phyloP scores from a whole-genome alignment of 2,113 vertebrate species.

The Furnarius figulus region DNA sequence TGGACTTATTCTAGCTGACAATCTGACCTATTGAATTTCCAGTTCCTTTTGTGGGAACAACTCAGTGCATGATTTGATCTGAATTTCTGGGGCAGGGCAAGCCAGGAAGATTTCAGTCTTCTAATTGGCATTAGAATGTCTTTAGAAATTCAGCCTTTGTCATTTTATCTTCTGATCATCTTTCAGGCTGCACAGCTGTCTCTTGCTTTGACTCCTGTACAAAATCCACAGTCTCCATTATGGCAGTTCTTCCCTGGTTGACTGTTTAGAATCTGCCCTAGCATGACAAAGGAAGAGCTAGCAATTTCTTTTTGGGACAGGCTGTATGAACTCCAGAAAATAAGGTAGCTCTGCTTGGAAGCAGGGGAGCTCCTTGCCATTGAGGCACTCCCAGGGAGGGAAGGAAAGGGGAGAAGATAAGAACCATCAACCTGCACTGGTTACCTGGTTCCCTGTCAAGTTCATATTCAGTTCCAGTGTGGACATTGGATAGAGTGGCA shows the following conservation, averaged over 20 bases:
- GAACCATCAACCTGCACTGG: not conserved
- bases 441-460: not conserved
- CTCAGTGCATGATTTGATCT: constrained; percentile 17
- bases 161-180: constrained; percentile 29
- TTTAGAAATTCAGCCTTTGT: constrained; percentile 40
- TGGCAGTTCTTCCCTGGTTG: not conserved
- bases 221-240: not conserved
- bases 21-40: constrained; percentile 29
- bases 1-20: constrained; percentile 34
- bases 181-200: not conserved
- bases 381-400: not conserved
- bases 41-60: constrained; percentile 44
- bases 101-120: constrained; percentile 24
- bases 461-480: not conserved
- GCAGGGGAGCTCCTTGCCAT: not conserved
- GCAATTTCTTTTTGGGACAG: not conserved
- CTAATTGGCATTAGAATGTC: constrained; percentile 16
- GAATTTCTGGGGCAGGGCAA: constrained; percentile 55
- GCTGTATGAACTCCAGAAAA: not conserved
- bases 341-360: not conserved
- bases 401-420: not conserved
- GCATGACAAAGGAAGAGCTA: not conserved
- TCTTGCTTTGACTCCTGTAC: not conserved
- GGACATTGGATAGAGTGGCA: not conserved
- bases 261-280: not conserved